phyloP scores from a whole-genome alignment of 2,888 invertebrate genomes.

The Gandaritis pyraliata region DNA sequence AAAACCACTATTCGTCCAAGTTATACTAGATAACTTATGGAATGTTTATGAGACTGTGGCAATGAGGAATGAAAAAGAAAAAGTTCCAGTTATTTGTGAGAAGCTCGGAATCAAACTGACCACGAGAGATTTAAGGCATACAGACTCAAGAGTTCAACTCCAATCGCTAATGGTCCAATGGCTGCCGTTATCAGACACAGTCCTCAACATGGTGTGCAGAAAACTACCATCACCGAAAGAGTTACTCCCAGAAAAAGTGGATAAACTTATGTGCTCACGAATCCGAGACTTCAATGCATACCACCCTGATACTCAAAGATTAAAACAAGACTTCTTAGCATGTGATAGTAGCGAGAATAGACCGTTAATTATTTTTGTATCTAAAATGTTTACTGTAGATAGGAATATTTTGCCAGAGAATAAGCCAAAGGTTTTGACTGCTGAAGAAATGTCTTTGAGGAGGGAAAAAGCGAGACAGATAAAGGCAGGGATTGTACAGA shows the following conservation, averaged over 20 bases:
- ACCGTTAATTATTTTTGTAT: constrained; percentile 90
- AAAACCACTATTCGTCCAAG: constrained; percentile 95
- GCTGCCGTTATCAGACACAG: constrained; percentile 93
- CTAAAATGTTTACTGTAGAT: constrained; percentile 96
- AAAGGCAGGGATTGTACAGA: constrained; percentile 84
- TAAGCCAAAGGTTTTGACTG: constrained; percentile 89
- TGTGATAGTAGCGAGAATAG: constrained; percentile 87
- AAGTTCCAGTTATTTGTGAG: constrained; percentile 88
- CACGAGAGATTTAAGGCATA: constrained; percentile 90
- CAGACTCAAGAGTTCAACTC: constrained; percentile 90
- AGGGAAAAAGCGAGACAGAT: constrained; percentile 87
- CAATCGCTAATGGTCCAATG: constrained; percentile 94
- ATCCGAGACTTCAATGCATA: constrained; percentile 87
- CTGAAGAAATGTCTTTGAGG: constrained; percentile 88
- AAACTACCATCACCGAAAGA: constrained; percentile 93
- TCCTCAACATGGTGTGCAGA: constrained; percentile 92
- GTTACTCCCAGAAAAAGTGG: constrained; percentile 90
- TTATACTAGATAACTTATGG: constrained; percentile 96
- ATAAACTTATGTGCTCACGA: constrained; percentile 91
- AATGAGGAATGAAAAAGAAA: constrained; percentile 89
- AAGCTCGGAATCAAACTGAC: constrained; percentile 91
- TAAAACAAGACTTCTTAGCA: constrained; percentile 88
- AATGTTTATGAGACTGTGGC: constrained; percentile 93
- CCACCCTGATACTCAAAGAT: constrained; percentile 87
- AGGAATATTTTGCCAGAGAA: constrained; percentile 90